These are phyloP conservation scores for Plebejus argus DNA, from an alignment of 2,888 invertebrate genomes.

Conservation along the genomic window DNA sequence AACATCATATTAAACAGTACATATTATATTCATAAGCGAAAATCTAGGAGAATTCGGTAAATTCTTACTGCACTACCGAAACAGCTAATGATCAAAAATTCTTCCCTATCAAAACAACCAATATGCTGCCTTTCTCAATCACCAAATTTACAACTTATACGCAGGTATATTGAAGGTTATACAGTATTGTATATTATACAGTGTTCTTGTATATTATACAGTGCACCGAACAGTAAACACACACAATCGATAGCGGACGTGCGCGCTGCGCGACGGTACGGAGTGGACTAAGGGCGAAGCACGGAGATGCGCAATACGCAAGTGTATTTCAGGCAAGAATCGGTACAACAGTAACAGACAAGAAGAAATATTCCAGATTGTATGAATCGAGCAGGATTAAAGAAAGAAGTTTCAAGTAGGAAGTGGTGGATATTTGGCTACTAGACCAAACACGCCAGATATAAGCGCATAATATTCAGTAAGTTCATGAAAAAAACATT, in stretches of 20 bases:
- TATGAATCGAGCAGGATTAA: not conserved
- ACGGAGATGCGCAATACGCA: conserved; percentile 14
- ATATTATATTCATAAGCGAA: too few relatives aligned
- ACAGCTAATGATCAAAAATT: not conserved
- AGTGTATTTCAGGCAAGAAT: not conserved
- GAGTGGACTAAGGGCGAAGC: conserved; percentile 13
- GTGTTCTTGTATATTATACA: not conserved
- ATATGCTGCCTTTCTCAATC: not conserved
- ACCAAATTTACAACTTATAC: not conserved
- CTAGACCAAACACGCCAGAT: not conserved
- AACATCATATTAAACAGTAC: too few relatives aligned
- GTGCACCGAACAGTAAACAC: conserved; percentile 20
- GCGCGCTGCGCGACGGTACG: not conserved
- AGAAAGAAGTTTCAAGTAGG: too few relatives aligned
- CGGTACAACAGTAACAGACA: not conserved
- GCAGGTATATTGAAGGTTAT: not conserved
- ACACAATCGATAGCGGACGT: conserved; percentile 10
- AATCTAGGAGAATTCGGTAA: not conserved
- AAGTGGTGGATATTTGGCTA: not conserved
- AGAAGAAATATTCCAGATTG: not conserved
- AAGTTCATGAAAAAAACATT: too few relatives aligned
- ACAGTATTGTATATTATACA: not conserved
- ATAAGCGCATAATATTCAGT: too few relatives aligned
- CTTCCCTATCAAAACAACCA: not conserved
- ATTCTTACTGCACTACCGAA: not conserved